Base-by-base conservation (phyloP, 2,113 vertebrate species). In the Peucedramus taeniatus region DNA sequence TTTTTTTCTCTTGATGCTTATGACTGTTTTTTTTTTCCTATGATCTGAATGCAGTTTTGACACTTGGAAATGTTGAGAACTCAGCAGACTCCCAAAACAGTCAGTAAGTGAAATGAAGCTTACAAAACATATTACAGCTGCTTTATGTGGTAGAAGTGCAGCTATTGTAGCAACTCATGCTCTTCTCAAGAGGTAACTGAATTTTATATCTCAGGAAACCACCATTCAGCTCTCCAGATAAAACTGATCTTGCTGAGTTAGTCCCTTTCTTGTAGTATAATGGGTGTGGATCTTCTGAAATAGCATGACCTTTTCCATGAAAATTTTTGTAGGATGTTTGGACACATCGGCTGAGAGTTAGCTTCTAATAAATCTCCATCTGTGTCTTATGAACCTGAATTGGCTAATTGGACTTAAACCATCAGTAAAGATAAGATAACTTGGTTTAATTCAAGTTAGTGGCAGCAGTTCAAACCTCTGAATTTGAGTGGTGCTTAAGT, bases 371-470 rank as follows among this genome's bases (percentile, higher is more conserved):
- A 76, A 82, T 87, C 65, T 82, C 85, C 30, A 17, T 84, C 89
- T 89, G 65, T 89, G 44, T 7, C 57, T 93, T 57, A 31, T 92
- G 93, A 84, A 57, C 44, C 61, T 30, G 44, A 95, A 89, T 79
- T 91, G 74, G 69, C 80, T 95, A 89, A 91, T 79, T 82, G 31
- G 57, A 40, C 87, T 94, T 89, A 72, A 95, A 87, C 60, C 71
- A 74, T 75, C 60, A 53, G 81, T 22, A 57, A 64, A 81, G 75
- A 33, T 60, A 87, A 84, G 80, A 42, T 56, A 86, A 75, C 76
- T 89, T 87, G 15, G 15, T 82, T 89, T 82, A 75, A 89, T 84
- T 94, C 30, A 53, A 33, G 51, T 18, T 78, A 68, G 23, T 89
- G 72, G 61, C 89, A 84, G 42, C 44, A 78, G 44, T 75, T 89